Evolutionary conservation across 1,140 invertebrate species (phyloP), one percentile per base, ranked within the genome.

Genomic region (Penaeus japonicus): DNA sequence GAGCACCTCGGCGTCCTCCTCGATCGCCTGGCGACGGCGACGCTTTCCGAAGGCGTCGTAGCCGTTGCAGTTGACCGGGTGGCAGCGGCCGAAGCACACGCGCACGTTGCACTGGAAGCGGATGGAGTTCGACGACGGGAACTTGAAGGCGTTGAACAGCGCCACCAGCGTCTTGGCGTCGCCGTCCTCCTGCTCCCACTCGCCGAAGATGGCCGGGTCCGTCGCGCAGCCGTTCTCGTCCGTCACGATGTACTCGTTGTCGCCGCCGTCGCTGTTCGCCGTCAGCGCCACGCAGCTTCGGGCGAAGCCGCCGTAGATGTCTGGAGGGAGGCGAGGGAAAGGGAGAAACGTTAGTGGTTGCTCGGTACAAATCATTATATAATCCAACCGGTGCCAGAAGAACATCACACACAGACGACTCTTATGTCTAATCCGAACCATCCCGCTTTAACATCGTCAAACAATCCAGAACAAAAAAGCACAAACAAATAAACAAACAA

Each of bases 51-150:
- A 98, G 54, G 97, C 96, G 93, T 98, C 97, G 90, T 95, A 95
- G 90, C 97, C 97, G 91, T 96, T 95, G 92, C 97, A 98, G 92
- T 98, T 98, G 0, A 98, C 97, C 88, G 97, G 97, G 94, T 98
- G 97, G 93, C 97, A 98, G 93, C 96, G 96, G 92, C 97, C 97
- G 92, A 98, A 98, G 94, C 97, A 98, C 5, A 98, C 97, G 73
- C 97, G 94, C 92, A 98, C 97, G 92, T 98, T 98, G 92, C 97
- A 98, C 92, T 98, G 97, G 96, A 98, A 98, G 92, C 97, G 94
- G 91, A 98, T 97, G 92, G 97, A 98, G 91, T 98, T 97, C 91
- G 96, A 97, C 89, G 96, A 97, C 0, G 97, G 97, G 94, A 99
- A 99, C 92, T 99, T 98, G 92, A 99, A 99, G 5, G 97, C 97